Evolutionary conservation across 1,140 invertebrate species (phyloP).

Genomic region (Sycobia sp.): DNA sequence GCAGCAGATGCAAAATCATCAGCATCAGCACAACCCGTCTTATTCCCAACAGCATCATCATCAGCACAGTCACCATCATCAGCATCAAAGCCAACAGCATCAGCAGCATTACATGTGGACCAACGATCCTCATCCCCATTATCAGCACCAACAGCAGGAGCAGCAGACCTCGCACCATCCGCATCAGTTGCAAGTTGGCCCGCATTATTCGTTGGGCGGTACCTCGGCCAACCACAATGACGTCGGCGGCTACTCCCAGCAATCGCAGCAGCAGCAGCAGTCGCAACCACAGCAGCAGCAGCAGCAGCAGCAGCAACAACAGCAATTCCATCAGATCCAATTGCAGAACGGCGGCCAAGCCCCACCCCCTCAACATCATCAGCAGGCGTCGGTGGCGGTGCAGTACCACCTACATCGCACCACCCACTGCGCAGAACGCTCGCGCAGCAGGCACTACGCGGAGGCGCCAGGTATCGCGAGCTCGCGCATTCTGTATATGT

Average conservation of each 20-base stretch:
- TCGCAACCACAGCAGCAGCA: conserved; percentile 41
- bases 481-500: background rate
- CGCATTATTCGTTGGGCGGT: conserved; percentile 36
- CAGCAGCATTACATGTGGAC: conserved; percentile 28
- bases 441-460: conserved; percentile 22
- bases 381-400: conserved; percentile 36
- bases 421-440: conserved; percentile 34
- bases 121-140: background rate
- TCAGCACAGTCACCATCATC: conserved; percentile 21
- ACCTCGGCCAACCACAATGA: background rate
- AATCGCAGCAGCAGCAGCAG: conserved; percentile 36
- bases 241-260: conserved; percentile 33
- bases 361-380: conserved; percentile 43
- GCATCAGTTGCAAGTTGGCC: conserved; percentile 33
- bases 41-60: conserved; percentile 37
- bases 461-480: conserved; percentile 22
- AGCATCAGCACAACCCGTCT: conserved; percentile 36
- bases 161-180: conserved; percentile 22
- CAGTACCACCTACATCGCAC: conserved; percentile 38
- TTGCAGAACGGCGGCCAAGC: conserved; percentile 44
- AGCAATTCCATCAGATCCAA: conserved; percentile 50
- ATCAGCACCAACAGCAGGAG: conserved; percentile 1
- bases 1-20: conserved; percentile 35
- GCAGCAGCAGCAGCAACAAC: conserved; percentile 34
- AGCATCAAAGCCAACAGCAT: conserved; percentile 29